Evolutionary conservation across 2,113 vertebrate genomes (phyloP).

Genomic region (Onychorhynchus coronatus): DNA sequence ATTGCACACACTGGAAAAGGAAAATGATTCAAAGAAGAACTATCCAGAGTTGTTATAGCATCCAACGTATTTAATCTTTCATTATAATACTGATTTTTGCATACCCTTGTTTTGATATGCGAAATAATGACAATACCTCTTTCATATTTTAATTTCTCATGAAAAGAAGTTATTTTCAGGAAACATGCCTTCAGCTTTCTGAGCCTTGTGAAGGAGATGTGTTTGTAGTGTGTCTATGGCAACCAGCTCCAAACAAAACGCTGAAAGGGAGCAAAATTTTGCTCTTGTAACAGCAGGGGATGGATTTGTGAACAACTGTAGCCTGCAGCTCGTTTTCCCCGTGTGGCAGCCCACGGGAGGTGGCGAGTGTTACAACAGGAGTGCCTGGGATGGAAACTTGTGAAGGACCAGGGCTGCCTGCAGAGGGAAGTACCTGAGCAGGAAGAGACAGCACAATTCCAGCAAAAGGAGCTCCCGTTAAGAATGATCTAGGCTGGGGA

Average conservation of each 20-base stretch:
- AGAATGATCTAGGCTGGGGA: neutral
- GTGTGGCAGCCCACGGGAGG: neutral
- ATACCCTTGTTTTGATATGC: neutral
- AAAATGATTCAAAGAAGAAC: neutral
- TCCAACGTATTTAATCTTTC: neutral
- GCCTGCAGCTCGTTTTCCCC: neutral
- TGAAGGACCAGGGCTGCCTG: neutral
- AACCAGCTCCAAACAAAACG: neutral
- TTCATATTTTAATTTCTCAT: neutral
- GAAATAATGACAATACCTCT: neutral
- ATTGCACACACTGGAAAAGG: neutral
- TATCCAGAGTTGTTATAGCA: neutral
- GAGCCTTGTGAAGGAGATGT: neutral
- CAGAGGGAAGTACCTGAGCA: neutral
- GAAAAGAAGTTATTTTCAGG: neutral
- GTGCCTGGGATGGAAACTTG: neutral
- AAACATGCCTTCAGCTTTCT: neutral
- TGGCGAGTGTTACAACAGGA: neutral
- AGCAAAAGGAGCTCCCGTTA: neutral
- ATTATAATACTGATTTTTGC: neutral
- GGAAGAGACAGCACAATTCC: neutral
- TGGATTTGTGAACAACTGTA: neutral
- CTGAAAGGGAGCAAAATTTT: neutral
- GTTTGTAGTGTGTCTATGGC: neutral
- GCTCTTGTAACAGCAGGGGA: neutral